Conservation (phyloP, 2,888 invertebrate species). For the Adineta ricciae region DNA sequence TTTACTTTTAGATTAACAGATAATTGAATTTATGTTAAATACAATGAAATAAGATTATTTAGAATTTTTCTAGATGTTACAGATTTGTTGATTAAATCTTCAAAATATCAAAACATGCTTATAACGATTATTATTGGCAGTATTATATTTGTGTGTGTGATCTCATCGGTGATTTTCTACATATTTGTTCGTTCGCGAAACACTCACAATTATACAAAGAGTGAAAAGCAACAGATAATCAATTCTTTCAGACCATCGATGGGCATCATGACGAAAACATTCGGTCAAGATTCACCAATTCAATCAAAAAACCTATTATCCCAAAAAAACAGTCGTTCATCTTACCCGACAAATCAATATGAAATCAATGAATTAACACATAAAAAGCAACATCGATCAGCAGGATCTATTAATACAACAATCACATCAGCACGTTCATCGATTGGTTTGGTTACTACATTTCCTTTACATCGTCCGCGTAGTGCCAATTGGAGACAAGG, state of each 20-base stretch:
- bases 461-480: neutral
- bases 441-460: neutral
- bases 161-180: neutral
- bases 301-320: neutral
- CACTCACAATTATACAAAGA: neutral
- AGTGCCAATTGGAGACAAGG: neutral
- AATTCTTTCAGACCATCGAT: neutral
- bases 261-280: neutral
- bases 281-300: neutral
- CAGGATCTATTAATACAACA: neutral
- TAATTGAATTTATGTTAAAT: neutral
- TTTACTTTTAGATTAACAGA: neutral
- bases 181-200: neutral
- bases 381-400: neutral
- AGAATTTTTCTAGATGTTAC: neutral
- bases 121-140: neutral
- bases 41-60: too few relatives aligned
- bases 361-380: neutral
- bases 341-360: neutral
- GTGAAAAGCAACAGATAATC: neutral
- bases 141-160: neutral
- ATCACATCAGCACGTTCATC: neutral
- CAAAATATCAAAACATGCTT: neutral
- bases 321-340: neutral
- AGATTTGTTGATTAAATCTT: neutral